Evolutionary conservation across 1,140 invertebrate genomes (phyloP).

Genomic region (Ceratina calcarata): DNA sequence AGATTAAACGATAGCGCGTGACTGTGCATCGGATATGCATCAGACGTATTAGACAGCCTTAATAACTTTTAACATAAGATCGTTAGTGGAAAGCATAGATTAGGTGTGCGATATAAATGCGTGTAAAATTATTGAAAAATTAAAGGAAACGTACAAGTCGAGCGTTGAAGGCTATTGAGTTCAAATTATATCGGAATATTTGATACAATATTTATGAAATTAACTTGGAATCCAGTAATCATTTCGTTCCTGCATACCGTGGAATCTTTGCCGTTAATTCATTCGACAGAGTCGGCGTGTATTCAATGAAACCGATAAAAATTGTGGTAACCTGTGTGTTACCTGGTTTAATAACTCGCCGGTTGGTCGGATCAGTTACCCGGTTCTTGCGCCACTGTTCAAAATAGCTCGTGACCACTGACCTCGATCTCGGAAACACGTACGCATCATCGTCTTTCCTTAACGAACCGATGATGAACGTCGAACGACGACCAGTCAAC

Average conservation of each 20-base stretch:
- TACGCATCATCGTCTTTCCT: slow-evolving; percentile 38
- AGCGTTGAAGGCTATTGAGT: too few species aligned
- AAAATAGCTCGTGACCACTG: slow-evolving; percentile 65
- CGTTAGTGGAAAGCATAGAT: not conserved
- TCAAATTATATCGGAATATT: too few species aligned
- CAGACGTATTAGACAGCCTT: not conserved
- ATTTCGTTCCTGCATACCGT: too few species aligned
- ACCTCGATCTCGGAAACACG: slow-evolving; percentile 65
- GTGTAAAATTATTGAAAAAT: not conserved
- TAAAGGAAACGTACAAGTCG: too few species aligned
- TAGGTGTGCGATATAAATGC: too few species aligned
- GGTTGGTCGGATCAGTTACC: slow-evolving; percentile 36
- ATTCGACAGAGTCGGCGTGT: not conserved
- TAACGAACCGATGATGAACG: slow-evolving; percentile 30
- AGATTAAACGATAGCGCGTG: not conserved
- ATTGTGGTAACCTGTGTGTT: slow-evolving; percentile 37
- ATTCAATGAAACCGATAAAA: slow-evolving; percentile 4
- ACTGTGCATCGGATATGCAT: not conserved
- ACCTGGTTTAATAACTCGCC: slow-evolving; percentile 48
- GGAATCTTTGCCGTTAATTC: too few species aligned
- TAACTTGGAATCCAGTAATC: not conserved
- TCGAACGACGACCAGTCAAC: slow-evolving; percentile 8
- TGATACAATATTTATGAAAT: not conserved
- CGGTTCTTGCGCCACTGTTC: slow-evolving; percentile 51
- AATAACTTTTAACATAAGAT: not conserved